These are phyloP conservation scores for Cryptoblepharus egeriae DNA, from an alignment of 2,797 vertebrate species.

Conservation along the genomic window DNA sequence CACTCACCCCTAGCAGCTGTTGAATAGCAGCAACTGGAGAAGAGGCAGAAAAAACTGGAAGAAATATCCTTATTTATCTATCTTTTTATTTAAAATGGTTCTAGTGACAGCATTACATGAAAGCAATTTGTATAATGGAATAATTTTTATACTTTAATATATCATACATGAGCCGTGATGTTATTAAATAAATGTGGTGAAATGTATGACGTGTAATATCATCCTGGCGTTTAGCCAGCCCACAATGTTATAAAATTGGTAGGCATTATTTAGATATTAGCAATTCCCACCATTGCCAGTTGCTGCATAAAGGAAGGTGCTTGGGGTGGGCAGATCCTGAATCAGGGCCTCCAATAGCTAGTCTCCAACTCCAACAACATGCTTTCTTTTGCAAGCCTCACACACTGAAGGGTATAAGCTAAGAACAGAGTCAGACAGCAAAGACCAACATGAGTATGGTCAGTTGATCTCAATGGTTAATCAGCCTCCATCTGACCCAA, in stretches of 20 bases:
- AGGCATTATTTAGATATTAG: background rate
- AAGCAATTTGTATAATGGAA: constrained; percentile 25
- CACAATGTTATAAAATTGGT: background rate
- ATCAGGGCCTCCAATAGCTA: too few relatives aligned
- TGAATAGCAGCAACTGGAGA: constrained; percentile 59
- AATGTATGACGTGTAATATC: background rate
- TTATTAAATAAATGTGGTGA: background rate
- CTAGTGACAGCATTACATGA: background rate
- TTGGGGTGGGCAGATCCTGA: too few relatives aligned
- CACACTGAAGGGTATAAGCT: too few relatives aligned
- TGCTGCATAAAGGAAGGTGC: background rate
- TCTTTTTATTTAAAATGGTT: background rate
- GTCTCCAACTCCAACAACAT: too few relatives aligned
- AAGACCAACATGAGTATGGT: too few relatives aligned
- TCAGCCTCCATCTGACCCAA: too few relatives aligned
- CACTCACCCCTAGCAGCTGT: constrained; percentile 71
- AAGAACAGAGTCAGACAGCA: too few relatives aligned
- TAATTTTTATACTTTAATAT: constrained; percentile 44
- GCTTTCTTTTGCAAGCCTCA: too few relatives aligned
- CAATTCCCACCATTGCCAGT: background rate
- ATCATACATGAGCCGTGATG: background rate
- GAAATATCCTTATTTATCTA: background rate
- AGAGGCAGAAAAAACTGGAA: constrained; percentile 45
- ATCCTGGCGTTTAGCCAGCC: background rate
- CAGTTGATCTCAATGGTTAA: too few relatives aligned